Evolutionary conservation across 2,888 invertebrate species (phyloP), one percentile per base, ranked within the genome.

Genomic region (Formica aserva): DNA sequence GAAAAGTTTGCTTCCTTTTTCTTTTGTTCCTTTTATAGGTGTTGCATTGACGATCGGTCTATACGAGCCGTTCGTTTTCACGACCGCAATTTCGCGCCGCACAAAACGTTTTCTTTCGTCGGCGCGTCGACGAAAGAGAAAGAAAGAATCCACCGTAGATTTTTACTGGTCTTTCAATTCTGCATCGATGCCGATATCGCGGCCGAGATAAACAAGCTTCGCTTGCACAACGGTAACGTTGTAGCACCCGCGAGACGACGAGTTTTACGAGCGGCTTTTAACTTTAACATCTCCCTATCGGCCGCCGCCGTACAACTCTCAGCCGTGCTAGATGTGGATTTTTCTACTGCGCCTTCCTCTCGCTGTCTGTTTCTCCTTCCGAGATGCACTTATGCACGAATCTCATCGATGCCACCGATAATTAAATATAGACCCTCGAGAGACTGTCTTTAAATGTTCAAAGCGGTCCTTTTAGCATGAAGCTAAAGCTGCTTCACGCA

Each of bases 251-350:
- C 48, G 80, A 29, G 65, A 66, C 65, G 15, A 32, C 18, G 35
- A 45, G 55, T 57, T 77, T 67, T 77, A 82, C 77, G 67, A 62
- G 45, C 55, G 22, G 60, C 62, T 85, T 85, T 78, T 63, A 78
- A 74, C 66, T 66, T 82, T 65, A 67, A 66, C 81, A 72, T 71
- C 69, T 77, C 78, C 71, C 71, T 60, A 78, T 78, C 45, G 45
- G 45, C 60, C 11, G 45, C 3, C 41, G 57, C 41, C 29, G 57
- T 22, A n/a, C 66, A 22, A 67, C 60, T 78, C 15, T 22, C 41
- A 5, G 60, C 11, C 22, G 41, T 9, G 41, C 26, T 13, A 26
- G n/a, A 69, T 13, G 22, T 8, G n/a, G 32, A 0, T 78, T 32
- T 35, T 55, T 69, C 45, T n/a, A 69, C 45, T 32, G 32, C 41